Base-by-base conservation (phyloP, 2,113 vertebrate genomes). In the Zapus hudsonius region DNA sequence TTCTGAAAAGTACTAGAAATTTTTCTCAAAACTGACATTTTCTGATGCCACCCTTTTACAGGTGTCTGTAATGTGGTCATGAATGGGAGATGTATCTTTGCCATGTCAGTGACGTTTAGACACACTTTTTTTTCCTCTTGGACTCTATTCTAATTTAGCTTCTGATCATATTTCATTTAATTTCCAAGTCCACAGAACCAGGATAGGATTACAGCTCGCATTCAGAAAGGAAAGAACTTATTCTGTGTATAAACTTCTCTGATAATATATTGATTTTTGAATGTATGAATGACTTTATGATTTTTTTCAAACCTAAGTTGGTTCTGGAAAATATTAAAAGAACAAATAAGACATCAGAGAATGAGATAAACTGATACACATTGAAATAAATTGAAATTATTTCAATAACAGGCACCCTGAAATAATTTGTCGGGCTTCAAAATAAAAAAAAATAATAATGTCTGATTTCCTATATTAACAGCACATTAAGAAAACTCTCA, bases 121-220 rank as follows among this genome's bases (percentile, higher is more conserved):
- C 98, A 98, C 98, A 95, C 96, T 94, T 98, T 99, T 99, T 99
- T 99, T 98, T 98, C 98, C 97, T 31, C 33, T 96, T 98, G 98
- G 98, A 98, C 98, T 98, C 97, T 94, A 97, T 98, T 98, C 99
- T 99, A 99, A 99, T 99, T 99, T 99, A 99, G 98, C 98, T 96
- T 97, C 97, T 99, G 99, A 98, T 99, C 99, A 99, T 98, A 98
- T 97, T 97, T 98, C 97, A 98, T 98, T 98, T 98, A 98, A 98
- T 98, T 98, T 97, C 96, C 95, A 98, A 98, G 98, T 98, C 98
- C 98, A 98, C 98, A 98, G 98, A 98, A 98, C 96, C 87, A 91
- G 97, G 98, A 98, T 98, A 97, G 96, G 96, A 98, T 99, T 99
- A 98, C 98, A 85, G 73, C 22, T 55, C 70, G 29, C 73, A 91